Conservation (phyloP, 2,888 invertebrate genomes). For the Iselma pallidipennis region DNA sequence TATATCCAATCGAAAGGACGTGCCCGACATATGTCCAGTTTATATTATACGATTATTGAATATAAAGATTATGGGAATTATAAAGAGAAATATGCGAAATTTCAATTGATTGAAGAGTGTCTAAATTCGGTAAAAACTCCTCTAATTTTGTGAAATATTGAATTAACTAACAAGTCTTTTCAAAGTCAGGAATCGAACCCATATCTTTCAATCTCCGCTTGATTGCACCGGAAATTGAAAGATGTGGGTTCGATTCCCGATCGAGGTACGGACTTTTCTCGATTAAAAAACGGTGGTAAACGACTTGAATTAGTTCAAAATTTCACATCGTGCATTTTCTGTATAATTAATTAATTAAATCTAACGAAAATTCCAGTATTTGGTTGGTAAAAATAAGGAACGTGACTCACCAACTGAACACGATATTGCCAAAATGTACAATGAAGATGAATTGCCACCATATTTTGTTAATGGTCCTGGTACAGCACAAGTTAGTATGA, state of each 20-base stretch:
- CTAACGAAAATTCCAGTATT: constrained; percentile 52
- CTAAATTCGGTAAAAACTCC: constrained; percentile 56
- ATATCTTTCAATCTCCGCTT: too few relatives aligned
- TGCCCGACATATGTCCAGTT: constrained; percentile 70
- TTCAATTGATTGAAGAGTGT: constrained; percentile 57
- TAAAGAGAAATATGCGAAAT: constrained; percentile 50
- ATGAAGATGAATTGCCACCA: constrained; percentile 60
- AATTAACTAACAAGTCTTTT: too few relatives aligned
- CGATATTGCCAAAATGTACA: constrained; percentile 61
- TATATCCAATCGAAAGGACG: constrained; percentile 92
- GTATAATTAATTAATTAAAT: not conserved
- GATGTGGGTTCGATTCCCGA: too few relatives aligned
- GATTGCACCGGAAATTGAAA: too few relatives aligned
- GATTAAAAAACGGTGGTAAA: too few relatives aligned
- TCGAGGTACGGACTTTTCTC: too few relatives aligned
- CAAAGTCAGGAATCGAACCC: too few relatives aligned
- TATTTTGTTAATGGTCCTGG: constrained; percentile 55
- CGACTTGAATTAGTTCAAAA: too few relatives aligned
- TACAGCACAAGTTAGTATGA: constrained; percentile 60
- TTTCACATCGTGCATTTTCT: too few relatives aligned
- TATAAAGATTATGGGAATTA: constrained; percentile 43
- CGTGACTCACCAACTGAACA: constrained; percentile 60
- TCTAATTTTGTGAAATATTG: not conserved
- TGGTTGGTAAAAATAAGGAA: constrained; percentile 62
- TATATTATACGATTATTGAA: constrained; percentile 63